Evolutionary conservation across 2,113 vertebrate species (phyloP).

Genomic region (Neoarius graeffei): DNA sequence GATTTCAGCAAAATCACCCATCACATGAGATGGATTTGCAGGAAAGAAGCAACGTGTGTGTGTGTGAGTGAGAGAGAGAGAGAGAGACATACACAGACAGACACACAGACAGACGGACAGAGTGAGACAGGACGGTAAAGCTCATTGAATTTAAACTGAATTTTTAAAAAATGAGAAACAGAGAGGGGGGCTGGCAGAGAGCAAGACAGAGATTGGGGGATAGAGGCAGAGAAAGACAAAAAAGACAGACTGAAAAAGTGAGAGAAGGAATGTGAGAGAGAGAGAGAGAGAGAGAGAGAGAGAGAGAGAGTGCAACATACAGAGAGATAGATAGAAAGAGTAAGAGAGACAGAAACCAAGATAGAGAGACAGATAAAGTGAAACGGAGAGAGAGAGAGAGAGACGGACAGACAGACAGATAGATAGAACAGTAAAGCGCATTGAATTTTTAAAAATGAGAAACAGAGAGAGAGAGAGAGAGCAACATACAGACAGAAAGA

Average conservation of each 20-base stretch:
- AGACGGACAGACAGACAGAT: neutral
- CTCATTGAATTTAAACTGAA: neutral
- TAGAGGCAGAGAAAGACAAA: too few species aligned
- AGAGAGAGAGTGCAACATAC: neutral
- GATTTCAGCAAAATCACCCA: conserved; percentile 41
- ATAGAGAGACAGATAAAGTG: neutral
- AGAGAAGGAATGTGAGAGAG: neutral
- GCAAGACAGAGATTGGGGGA: too few species aligned
- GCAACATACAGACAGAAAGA: neutral
- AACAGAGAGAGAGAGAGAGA: neutral
- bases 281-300: neutral
- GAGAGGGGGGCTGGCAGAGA: too few species aligned
- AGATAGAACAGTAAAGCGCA: neutral
- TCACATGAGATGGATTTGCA: conserved; percentile 44
- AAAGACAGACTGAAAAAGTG: neutral
- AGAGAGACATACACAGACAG: neutral
- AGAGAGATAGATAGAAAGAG: neutral
- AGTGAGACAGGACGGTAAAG: neutral
- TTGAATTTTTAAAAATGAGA: too few species aligned
- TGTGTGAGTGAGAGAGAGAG: neutral
- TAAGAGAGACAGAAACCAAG: neutral
- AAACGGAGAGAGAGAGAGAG: neutral
- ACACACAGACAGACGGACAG: too few species aligned
- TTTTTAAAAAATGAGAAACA: neutral
- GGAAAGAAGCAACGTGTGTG: neutral